A percentile compares a stretch with the other conserved stretches of the same genome.
These are phyloP conservation scores for Cryptocephalus moraei DNA, from an alignment of 2,888 invertebrate genomes.

Conservation along the genomic window DNA sequence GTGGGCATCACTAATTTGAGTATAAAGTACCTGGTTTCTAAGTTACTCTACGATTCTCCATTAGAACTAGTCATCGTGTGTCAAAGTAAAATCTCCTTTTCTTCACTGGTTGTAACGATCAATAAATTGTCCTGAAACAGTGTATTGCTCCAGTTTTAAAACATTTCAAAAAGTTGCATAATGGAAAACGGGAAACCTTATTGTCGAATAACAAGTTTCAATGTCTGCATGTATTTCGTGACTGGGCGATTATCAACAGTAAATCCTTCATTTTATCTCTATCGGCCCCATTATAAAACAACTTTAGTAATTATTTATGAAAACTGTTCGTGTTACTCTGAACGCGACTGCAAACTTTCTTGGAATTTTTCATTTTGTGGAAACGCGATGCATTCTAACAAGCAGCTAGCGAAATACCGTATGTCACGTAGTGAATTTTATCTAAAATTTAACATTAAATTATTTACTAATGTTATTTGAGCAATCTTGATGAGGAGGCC, in stretches of 20 bases:
- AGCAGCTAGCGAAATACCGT: background rate
- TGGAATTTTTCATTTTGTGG: background rate
- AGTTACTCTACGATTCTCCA: too few species aligned
- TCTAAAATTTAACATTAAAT: slow-evolving; percentile 6
- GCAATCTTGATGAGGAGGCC: slow-evolving; percentile 5
- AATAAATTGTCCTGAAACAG: too few species aligned
- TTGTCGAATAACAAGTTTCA: too few species aligned
- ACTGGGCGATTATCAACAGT: background rate
- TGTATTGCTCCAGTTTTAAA: too few species aligned
- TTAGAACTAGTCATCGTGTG: too few species aligned
- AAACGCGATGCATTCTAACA: background rate
- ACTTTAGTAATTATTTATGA: slow-evolving; percentile 9
- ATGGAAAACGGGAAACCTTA: too few species aligned
- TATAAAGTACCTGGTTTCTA: too few species aligned
- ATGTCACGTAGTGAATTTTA: slow-evolving; percentile 6
- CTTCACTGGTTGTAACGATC: too few species aligned
- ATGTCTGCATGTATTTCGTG: background rate
- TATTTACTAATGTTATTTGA: slow-evolving; percentile 6
- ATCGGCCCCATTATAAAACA: too few species aligned
- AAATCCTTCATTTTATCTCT: background rate
- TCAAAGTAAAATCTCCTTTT: too few species aligned
- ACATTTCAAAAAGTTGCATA: too few species aligned
- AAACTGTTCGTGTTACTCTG: slow-evolving; percentile 8
- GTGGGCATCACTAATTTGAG: too few species aligned
- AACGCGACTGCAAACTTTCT: background rate